A percentile compares a stretch with the other conserved stretches of the same genome.
These are phyloP conservation scores for Microchirus variegatus DNA, from an alignment of 2,797 vertebrate species.

Conservation along the genomic window DNA sequence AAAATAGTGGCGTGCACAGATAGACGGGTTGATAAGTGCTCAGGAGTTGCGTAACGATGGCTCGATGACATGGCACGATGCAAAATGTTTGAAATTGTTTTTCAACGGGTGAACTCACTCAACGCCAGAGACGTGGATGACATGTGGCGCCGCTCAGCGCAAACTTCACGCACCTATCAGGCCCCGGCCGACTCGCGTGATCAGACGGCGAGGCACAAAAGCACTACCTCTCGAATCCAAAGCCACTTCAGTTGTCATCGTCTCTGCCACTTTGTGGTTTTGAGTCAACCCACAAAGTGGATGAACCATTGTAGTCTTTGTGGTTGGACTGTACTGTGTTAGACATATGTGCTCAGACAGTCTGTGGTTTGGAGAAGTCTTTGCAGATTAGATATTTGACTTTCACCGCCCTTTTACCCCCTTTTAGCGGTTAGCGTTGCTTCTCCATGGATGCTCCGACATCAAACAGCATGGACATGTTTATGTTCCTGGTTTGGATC, in stretches of 20 bases:
- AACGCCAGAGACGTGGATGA: constrained; percentile 14
- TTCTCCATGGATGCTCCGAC: constrained; percentile 54
- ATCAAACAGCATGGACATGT: constrained; percentile 76
- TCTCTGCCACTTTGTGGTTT: constrained; percentile 57
- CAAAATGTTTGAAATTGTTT: constrained; percentile 61
- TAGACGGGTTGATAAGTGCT: constrained; percentile 32
- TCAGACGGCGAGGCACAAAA: constrained; percentile 34
- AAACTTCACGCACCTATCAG: constrained; percentile 25
- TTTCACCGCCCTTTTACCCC: constrained; percentile 61
- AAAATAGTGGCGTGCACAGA: constrained; percentile 35
- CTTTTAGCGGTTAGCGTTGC: constrained; percentile 65
- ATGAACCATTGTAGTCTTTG: constrained; percentile 46
- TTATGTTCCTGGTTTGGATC: constrained; percentile 74
- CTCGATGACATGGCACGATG: constrained; percentile 24
- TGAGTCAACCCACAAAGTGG: constrained; percentile 46
- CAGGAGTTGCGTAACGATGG: constrained; percentile 39
- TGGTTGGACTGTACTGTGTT: constrained; percentile 52
- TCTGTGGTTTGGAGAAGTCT: constrained; percentile 58
- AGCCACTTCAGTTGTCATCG: constrained; percentile 36
- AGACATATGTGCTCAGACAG: constrained; percentile 60
- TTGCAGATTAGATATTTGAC: constrained; percentile 63
- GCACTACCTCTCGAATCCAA: constrained; percentile 31
- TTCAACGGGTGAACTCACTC: constrained; percentile 31
- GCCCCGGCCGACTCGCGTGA: constrained; percentile 13
- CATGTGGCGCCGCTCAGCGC: constrained; percentile 7